These are phyloP conservation scores for Lanius collurio DNA, from an alignment of 2,113 vertebrate species.

Conservation along the genomic window DNA sequence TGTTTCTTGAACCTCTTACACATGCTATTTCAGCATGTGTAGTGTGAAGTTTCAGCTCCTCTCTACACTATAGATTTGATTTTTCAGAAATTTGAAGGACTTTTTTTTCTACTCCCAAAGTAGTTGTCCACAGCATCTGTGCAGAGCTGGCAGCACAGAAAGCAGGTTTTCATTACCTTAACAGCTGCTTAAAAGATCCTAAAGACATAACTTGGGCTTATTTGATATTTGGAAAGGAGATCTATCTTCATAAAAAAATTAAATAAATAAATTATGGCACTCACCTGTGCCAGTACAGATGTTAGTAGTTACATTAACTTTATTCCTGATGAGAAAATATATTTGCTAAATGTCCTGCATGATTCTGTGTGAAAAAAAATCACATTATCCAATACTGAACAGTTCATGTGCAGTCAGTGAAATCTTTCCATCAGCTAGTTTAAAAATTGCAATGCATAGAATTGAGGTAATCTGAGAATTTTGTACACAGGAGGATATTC, in stretches of 20 bases:
- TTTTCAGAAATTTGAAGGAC: neutral
- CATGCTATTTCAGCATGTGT: neutral
- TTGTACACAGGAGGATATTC: neutral
- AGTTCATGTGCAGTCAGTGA: neutral
- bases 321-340: slow-evolving; percentile 12
- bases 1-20: neutral
- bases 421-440: slow-evolving; percentile 16
- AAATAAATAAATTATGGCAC: neutral
- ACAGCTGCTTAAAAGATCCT: slow-evolving; percentile 24
- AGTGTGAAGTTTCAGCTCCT: neutral
- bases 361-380: neutral
- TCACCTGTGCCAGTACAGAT: slow-evolving; percentile 40
- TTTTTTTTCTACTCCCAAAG: neutral
- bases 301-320: slow-evolving; percentile 34
- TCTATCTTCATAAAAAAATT: neutral
- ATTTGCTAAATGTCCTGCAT: neutral
- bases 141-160: neutral
- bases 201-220: neutral
- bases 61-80: neutral
- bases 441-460: slow-evolving; percentile 14
- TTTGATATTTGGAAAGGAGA: slow-evolving; percentile 18
- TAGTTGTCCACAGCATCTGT: neutral
- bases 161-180: slow-evolving; percentile 18
- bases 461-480: slow-evolving; percentile 18
- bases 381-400: neutral